Evolutionary conservation across 1,140 invertebrate species (phyloP).

Genomic region (Dendrolimus kikuchii): DNA sequence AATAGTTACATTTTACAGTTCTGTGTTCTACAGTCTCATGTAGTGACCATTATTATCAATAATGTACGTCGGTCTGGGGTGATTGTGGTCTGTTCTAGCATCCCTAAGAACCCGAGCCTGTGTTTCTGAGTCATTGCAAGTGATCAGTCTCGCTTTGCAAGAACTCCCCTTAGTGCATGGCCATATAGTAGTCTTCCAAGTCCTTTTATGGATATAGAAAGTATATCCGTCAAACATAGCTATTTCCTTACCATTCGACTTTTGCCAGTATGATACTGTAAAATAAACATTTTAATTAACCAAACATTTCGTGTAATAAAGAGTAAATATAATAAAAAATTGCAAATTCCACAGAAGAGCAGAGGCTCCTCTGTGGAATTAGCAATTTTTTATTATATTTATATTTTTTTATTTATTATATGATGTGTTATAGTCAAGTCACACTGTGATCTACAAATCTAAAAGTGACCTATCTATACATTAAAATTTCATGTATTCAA

Average conservation of each 20-base stretch:
- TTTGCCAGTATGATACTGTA: slow-evolving; percentile 14
- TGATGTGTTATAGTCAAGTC: too few species aligned
- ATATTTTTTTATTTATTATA: too few species aligned
- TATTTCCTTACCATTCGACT: slow-evolving; percentile 11
- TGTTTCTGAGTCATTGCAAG: neutral
- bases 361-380: too few species aligned
- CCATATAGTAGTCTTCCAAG: slow-evolving; percentile 6
- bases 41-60: neutral
- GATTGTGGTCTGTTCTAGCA: slow-evolving; percentile 8
- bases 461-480: too few species aligned
- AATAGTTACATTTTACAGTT: too few species aligned
- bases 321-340: too few species aligned
- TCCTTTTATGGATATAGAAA: slow-evolving; percentile 13
- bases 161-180: slow-evolving; percentile 10
- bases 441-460: too few species aligned
- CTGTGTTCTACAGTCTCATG: too few species aligned
- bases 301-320: neutral
- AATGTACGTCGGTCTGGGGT: slow-evolving; percentile 9
- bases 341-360: too few species aligned
- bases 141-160: slow-evolving; percentile 9
- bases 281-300: slow-evolving; percentile 4
- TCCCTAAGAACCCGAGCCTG: neutral
- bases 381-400: too few species aligned
- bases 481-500: too few species aligned
- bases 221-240: slow-evolving; percentile 17